These are phyloP conservation scores for Phaedon cochleariae DNA, from an alignment of 2,888 invertebrate species.

Conservation along the genomic window DNA sequence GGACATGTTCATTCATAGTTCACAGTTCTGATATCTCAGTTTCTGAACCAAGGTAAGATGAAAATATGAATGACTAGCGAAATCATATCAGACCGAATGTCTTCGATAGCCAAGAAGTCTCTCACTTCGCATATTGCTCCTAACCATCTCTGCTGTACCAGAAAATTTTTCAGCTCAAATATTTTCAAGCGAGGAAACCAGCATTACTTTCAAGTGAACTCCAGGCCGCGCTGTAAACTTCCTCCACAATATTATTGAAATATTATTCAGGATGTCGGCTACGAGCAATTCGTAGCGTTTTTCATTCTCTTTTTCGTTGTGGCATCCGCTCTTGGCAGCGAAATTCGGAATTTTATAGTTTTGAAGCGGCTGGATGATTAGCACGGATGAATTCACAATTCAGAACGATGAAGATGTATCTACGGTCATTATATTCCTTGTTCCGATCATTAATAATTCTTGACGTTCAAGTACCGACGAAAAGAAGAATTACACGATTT, in stretches of 20 bases:
- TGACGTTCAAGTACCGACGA: neutral
- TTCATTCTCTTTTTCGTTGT: conserved; percentile 18
- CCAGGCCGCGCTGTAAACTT: conserved; percentile 18
- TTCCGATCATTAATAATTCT: neutral
- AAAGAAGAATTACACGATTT: neutral
- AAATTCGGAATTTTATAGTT: conserved; percentile 26
- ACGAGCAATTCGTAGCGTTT: conserved; percentile 23
- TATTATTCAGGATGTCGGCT: conserved; percentile 31
- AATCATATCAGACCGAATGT: too few relatives aligned
- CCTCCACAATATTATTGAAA: conserved; percentile 30
- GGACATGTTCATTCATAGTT: too few relatives aligned
- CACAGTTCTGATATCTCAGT: too few relatives aligned
- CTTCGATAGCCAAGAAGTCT: neutral
- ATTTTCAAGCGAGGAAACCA: conserved; percentile 16
- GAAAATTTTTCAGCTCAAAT: conserved; percentile 3
- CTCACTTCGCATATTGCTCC: neutral
- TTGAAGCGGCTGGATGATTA: conserved; percentile 25
- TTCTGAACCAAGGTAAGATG: too few relatives aligned
- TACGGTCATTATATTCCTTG: neutral
- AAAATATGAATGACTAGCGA: too few relatives aligned
- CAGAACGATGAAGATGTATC: conserved; percentile 21
- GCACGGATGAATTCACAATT: conserved; percentile 24
- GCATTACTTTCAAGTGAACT: conserved; percentile 26
- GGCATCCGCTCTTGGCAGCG: conserved; percentile 20
- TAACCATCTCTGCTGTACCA: neutral